phyloP scores from a whole-genome alignment of 92 coral and sea anemone species.

The Zoanthus solanderi region DNA sequence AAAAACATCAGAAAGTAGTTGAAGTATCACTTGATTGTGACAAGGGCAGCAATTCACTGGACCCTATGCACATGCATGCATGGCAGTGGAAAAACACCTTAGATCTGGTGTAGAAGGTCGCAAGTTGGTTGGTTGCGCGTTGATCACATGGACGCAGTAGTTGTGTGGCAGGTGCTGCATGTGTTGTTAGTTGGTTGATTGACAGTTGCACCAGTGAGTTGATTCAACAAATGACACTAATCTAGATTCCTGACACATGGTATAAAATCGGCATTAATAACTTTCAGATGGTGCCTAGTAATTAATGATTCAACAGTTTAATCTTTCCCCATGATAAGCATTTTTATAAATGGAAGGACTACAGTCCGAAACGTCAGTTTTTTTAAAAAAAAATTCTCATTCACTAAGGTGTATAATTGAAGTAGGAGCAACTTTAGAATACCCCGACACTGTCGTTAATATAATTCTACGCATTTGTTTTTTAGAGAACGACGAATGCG shows the following conservation, averaged over 20 bases:
- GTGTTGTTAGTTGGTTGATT: constrained; percentile 82
- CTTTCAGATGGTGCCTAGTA: constrained; percentile 37
- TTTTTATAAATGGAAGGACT: no score
- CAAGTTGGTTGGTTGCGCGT: constrained; percentile 79
- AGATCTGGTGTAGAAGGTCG: constrained; percentile 69
- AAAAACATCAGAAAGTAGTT: constrained; percentile 58
- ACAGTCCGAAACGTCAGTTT: no score
- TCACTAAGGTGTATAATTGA: no score
- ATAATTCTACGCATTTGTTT: no score
- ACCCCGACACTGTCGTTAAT: no score
- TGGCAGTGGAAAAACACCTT: constrained; percentile 80
- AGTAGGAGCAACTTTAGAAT: no score
- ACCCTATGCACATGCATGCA: constrained; percentile 76
- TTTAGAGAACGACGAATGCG: no score
- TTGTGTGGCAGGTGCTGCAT: constrained; percentile 77
- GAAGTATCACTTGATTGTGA: constrained; percentile 48
- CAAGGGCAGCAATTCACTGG: constrained; percentile 69
- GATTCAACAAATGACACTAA: constrained; percentile 83
- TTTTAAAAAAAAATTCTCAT: no score
- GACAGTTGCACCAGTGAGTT: constrained; percentile 67
- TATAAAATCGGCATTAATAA: constrained; percentile 72
- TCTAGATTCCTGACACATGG: constrained; percentile 69
- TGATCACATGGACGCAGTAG: constrained; percentile 71
- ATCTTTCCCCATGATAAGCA: not conserved
- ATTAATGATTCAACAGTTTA: not conserved